Percentiles rank a stretch among this genome's conserved stretches.
These are phyloP conservation scores for Sinosuthora webbiana DNA, from an alignment of 2,113 vertebrate genomes.

Conservation along the genomic window DNA sequence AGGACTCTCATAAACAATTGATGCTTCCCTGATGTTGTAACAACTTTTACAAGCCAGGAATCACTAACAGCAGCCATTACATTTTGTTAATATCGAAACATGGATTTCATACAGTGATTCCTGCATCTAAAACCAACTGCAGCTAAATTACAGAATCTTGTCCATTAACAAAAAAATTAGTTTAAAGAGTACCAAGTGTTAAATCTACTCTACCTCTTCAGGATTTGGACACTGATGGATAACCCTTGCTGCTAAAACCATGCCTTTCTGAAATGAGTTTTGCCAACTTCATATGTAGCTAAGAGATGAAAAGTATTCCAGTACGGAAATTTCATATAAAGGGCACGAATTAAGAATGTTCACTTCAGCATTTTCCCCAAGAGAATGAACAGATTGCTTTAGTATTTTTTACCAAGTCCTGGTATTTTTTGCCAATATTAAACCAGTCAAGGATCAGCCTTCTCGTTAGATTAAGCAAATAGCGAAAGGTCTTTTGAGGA, in stretches of 20 bases:
- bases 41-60: not conserved
- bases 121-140: not conserved
- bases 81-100: not conserved
- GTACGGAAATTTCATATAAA: not conserved
- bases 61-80: not conserved
- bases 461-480: not conserved
- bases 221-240: not conserved
- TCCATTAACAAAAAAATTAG: not conserved
- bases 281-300: not conserved
- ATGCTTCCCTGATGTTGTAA: not conserved
- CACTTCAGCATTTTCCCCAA: not conserved
- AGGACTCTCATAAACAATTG: not conserved
- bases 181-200: not conserved
- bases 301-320: not conserved
- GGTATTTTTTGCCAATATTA: not conserved
- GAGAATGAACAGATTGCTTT: not conserved
- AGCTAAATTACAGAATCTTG: not conserved
- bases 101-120: not conserved
- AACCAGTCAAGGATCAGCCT: not conserved
- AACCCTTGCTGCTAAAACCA: not conserved
- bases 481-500: not conserved
- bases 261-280: not conserved
- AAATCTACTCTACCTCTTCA: not conserved
- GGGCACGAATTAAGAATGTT: not conserved
- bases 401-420: not conserved